phyloP scores from a whole-genome alignment of 2,888 invertebrate species.

The Dicranocentrus wangi region DNA sequence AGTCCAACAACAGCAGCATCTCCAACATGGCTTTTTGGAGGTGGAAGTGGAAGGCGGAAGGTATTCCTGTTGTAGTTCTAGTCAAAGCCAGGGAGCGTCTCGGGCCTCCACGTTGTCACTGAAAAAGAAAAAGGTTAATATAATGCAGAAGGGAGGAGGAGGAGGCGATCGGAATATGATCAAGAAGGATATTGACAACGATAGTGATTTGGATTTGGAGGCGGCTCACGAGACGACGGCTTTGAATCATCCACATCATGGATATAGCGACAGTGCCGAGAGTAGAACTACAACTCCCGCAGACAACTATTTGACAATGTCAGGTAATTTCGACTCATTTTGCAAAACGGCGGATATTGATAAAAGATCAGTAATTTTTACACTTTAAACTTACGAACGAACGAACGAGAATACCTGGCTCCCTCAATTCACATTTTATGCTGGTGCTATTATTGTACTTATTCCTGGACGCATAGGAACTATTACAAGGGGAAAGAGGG shows the following conservation, averaged over 20 bases:
- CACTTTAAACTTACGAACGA: no score
- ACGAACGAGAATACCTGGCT: no score
- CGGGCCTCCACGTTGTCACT: slow-evolving; percentile 41
- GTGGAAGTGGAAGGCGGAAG: neutral
- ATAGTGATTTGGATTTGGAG: slow-evolving; percentile 50
- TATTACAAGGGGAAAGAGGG: slow-evolving; percentile 83
- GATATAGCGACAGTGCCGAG: slow-evolving; percentile 17
- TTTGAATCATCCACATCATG: slow-evolving; percentile 37
- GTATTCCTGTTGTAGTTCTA: slow-evolving; percentile 1
- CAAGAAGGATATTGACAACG: slow-evolving; percentile 32
- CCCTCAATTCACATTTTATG: no score
- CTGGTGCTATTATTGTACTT: no score
- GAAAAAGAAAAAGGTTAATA: slow-evolving; percentile 61
- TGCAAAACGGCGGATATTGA: no score
- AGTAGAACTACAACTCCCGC: slow-evolving; percentile 31
- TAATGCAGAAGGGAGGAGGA: neutral
- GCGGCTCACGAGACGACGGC: slow-evolving; percentile 58
- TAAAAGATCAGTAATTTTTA: no score
- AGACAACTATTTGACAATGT: slow-evolving; percentile 59
- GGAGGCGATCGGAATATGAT: slow-evolving; percentile 8
- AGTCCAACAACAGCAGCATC: neutral
- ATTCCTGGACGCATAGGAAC: no score
- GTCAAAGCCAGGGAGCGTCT: slow-evolving; percentile 40
- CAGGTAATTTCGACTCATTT: slow-evolving; percentile 54
- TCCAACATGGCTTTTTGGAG: no score